phyloP scores from a whole-genome alignment of 2,797 vertebrate species.

The Sebastes hubbsi region DNA sequence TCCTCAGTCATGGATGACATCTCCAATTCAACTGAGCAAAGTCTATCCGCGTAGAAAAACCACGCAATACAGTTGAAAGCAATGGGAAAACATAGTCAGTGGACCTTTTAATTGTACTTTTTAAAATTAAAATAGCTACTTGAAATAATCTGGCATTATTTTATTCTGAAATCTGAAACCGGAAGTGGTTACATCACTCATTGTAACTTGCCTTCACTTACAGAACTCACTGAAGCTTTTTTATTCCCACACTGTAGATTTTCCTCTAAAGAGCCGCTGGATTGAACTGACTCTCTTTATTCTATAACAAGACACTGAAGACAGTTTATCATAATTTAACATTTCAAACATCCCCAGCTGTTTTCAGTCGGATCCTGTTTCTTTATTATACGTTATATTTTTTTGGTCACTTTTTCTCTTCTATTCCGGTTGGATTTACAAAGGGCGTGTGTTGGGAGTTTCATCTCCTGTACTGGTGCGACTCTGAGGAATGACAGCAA shows the following conservation, averaged over 20 bases:
- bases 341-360: neutral
- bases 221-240: slow-evolving; percentile 19
- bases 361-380: slow-evolving; percentile 16
- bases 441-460: slow-evolving; percentile 80
- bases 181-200: neutral
- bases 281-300: slow-evolving; percentile 1
- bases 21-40: neutral
- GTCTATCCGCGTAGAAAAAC: neutral
- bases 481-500: slow-evolving; percentile 82
- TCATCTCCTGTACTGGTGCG: slow-evolving; percentile 60
- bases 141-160: neutral
- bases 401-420: slow-evolving; percentile 12
- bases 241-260: slow-evolving; percentile 58
- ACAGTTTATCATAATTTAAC: neutral
- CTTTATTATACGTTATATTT: neutral
- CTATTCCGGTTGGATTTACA: slow-evolving; percentile 60
- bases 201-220: neutral
- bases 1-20: neutral
- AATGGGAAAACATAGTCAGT: neutral
- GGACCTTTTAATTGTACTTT: neutral
- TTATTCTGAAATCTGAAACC: slow-evolving; percentile 1
- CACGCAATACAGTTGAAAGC: rapidly evolving
- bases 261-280: slow-evolving; percentile 37
- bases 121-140: neutral
- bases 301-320: neutral